These are phyloP conservation scores for Pedicia rivosa DNA, from an alignment of 2,888 invertebrate genomes.

Conservation along the genomic window DNA sequence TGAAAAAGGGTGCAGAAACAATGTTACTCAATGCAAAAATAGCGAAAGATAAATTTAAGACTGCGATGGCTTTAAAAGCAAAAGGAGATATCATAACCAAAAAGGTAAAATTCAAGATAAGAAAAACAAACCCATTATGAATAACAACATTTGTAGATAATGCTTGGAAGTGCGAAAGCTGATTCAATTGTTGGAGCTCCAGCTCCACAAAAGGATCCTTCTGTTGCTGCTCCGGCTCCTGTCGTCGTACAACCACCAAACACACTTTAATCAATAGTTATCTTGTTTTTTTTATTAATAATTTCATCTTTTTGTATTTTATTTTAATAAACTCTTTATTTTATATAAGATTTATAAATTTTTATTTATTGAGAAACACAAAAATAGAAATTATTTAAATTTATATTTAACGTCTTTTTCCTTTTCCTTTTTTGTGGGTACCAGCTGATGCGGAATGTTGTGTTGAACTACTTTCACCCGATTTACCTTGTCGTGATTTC, in stretches of 20 bases:
- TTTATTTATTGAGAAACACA: neutral
- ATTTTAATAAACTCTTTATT: neutral
- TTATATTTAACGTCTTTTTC: conserved; percentile 21
- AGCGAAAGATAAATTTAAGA: too few relatives aligned
- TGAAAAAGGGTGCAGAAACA: too few relatives aligned
- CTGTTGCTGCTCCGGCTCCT: neutral
- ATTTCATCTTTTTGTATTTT: neutral
- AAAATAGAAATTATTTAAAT: neutral
- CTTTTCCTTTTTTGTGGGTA: conserved; percentile 27
- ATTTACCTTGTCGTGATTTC: conserved; percentile 51
- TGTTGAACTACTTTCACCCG: conserved; percentile 10
- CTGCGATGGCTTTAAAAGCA: too few relatives aligned
- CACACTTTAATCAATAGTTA: neutral
- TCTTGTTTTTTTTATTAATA: neutral
- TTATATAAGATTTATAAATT: neutral
- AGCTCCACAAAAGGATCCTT: too few relatives aligned
- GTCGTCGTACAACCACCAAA: too few relatives aligned
- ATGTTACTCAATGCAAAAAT: too few relatives aligned
- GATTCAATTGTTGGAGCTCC: too few relatives aligned
- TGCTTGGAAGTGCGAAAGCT: too few relatives aligned
- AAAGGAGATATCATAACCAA: too few relatives aligned
- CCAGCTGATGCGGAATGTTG: conserved; percentile 14
- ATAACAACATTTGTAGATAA: too few relatives aligned
- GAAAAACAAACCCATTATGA: too few relatives aligned
- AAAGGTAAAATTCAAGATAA: too few relatives aligned